These are phyloP conservation scores for Progne subis DNA, from an alignment of 2,113 vertebrate species.

Conservation along the genomic window DNA sequence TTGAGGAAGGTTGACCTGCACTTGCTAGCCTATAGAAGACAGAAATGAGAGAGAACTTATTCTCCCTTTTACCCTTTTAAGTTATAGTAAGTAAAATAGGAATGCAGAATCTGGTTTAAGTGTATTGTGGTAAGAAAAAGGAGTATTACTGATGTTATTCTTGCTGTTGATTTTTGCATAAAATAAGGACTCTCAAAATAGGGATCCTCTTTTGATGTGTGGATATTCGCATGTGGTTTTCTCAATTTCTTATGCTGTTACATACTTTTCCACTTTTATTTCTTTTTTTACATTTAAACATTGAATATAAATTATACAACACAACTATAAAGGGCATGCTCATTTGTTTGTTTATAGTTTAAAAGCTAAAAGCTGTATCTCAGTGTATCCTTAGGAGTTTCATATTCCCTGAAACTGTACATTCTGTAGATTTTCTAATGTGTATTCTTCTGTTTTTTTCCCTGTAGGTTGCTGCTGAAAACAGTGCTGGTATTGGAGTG, in stretches of 20 bases:
- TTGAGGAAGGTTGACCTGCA: neutral
- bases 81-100: neutral
- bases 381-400: neutral
- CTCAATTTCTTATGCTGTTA: neutral
- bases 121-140: neutral
- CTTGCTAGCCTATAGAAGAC: neutral
- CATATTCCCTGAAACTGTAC: neutral
- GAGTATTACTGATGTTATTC: neutral
- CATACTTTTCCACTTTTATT: neutral
- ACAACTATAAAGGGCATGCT: neutral
- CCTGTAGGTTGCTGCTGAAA: conserved; percentile 89
- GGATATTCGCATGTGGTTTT: neutral
- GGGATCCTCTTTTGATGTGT: neutral
- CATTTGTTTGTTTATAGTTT: neutral
- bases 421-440: neutral
- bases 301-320: neutral
- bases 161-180: neutral
- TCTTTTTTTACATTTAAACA: neutral
- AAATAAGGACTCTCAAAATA: neutral
- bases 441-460: conserved; percentile 12
- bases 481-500: conserved; percentile 82
- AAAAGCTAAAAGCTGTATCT: neutral
- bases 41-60: neutral
- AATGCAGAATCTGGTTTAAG: neutral
- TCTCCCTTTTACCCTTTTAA: neutral